A percentile compares a stretch with the other conserved stretches of the same genome.
Evolutionary conservation across 2,113 vertebrate genomes (phyloP).

Genomic region (Cynopterus brachyotis): DNA sequence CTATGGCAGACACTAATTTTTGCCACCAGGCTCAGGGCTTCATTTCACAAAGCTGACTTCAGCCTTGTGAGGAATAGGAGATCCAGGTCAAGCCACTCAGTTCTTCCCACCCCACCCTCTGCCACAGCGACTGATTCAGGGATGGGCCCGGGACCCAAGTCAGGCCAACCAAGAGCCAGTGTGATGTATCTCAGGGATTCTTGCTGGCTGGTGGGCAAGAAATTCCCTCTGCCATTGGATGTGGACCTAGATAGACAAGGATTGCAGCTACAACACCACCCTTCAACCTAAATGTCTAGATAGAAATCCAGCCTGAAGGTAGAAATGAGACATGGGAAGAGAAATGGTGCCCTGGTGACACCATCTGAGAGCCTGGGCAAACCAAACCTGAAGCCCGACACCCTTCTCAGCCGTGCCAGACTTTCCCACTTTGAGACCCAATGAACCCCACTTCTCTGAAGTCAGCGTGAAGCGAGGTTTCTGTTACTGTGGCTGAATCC

Average conservation of each 20-base stretch:
- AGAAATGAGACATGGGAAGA: neutral
- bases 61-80: neutral
- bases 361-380: neutral
- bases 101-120: neutral
- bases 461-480: accelerated
- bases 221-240: neutral
- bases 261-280: neutral
- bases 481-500: neutral
- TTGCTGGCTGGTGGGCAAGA: neutral
- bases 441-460: neutral
- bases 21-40: neutral
- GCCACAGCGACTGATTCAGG: neutral
- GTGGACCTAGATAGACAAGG: neutral
- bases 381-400: neutral
- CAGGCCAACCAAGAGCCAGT: neutral
- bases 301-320: neutral
- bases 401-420: neutral
- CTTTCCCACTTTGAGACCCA: neutral
- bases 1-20: neutral
- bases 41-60: neutral
- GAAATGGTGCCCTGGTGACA: neutral
- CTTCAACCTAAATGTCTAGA: neutral
- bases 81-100: neutral
- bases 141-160: neutral
- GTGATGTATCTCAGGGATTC: neutral